Evolutionary conservation across 2,797 vertebrate genomes (phyloP), one percentile per base, ranked within the genome.

Genomic region (Enteromius thamalakanensis): DNA sequence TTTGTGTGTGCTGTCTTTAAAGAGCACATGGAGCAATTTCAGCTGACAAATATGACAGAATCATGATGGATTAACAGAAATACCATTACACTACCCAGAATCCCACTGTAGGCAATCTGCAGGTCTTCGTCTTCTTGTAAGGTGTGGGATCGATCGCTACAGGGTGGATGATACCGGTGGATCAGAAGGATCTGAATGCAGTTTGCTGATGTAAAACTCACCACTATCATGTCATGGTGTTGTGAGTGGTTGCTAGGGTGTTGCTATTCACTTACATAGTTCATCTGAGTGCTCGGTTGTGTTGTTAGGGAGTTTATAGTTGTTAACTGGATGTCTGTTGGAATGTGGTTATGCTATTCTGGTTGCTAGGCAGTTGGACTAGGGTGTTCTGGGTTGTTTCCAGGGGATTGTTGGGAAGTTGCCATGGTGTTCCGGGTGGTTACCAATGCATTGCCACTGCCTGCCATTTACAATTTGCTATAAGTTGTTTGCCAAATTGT

Each of bases 51-150:
- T 26, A 15, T 9, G 47, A 80, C 37, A 65, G 55, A 32, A 11
- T 60, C 34, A 26, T 75, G 83, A 78, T 60, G 40, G 76, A 81
- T 80, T 49, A 71, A 32, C 62, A 14, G 32, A 76, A 80, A 76
- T 23, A 21, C 64, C 47, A n/a, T 51, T 76, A 49, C 51, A 75
- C 82, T 80, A 40, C 76, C 17, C 26, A 65, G 60, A 78, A 47
- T 65, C 23, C 58, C 1, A 0, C 17, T 67, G 21, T 37, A 34
- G 10, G 9, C 4, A 12, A 55, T 58, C 72, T 1, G 32, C 74
- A 60, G 1, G 9, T 69, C 65, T 79, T 26, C 6, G 6, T 64
- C 60, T 26, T 1, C 29, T 29, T 17, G 6, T 40, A 26, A 68
- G 32, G 1, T n/a, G 19, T 15, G 7, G 29, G 47, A 79, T 67